phyloP scores from a whole-genome alignment of 1,140 invertebrate species.

The Triops cancriformis region DNA sequence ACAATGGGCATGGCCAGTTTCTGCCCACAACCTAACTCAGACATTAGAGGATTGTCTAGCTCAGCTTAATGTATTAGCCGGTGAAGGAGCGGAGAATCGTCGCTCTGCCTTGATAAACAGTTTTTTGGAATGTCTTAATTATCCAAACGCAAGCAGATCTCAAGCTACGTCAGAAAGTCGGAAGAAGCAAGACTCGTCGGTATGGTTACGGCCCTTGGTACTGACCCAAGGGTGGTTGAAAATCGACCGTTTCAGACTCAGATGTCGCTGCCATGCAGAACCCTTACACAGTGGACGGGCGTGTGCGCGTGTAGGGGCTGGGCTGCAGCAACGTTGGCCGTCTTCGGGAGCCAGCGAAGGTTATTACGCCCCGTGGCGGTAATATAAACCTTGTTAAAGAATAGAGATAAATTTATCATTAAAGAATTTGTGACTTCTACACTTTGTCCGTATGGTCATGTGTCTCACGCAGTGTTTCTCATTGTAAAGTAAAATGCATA shows the following conservation, averaged over 20 bases:
- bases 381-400: background rate
- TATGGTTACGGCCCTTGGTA: background rate
- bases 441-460: too few species aligned
- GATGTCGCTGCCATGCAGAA: background rate
- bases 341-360: background rate
- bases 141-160: background rate
- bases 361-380: background rate
- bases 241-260: background rate
- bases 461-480: too few species aligned
- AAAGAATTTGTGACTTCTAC: too few species aligned
- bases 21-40: background rate
- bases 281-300: background rate
- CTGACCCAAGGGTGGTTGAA: background rate
- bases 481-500: background rate
- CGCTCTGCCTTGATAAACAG: background rate
- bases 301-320: background rate
- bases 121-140: background rate
- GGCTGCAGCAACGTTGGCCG: background rate
- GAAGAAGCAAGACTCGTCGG: background rate
- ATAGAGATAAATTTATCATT: too few species aligned
- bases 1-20: background rate
- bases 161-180: background rate
- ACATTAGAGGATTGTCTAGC: background rate
- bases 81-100: background rate
- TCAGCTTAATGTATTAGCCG: background rate